Conservation (phyloP, 2,888 invertebrate genomes). For the Mantis religiosa region DNA sequence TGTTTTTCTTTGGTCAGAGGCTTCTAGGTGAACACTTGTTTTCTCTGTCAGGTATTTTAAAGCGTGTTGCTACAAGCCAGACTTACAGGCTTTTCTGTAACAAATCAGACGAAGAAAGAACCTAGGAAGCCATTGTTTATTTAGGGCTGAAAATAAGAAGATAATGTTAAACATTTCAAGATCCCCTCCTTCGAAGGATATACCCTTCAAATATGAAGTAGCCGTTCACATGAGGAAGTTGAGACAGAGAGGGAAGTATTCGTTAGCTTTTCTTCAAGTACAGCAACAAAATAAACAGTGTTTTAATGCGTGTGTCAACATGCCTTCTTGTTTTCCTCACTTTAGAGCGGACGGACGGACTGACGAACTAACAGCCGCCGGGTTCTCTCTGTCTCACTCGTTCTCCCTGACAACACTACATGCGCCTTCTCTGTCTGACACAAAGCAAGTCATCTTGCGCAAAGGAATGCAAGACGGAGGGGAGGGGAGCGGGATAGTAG, state of each 20-base stretch:
- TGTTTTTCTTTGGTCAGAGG: neutral
- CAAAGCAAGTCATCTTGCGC: constrained; percentile 6
- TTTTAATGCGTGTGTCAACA: constrained; percentile 14
- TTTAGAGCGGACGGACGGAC: neutral
- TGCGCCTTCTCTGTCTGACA: neutral
- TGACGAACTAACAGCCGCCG: neutral
- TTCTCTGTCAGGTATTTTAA: neutral
- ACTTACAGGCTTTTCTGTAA: neutral
- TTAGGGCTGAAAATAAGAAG: neutral
- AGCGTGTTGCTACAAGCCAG: neutral
- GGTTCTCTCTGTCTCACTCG: neutral
- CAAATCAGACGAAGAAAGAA: neutral
- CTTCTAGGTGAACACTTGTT: neutral
- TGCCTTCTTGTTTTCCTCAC: constrained; percentile 3
- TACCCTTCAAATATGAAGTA: neutral
- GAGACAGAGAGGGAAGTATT: neutral
- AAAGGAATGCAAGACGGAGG: neutral
- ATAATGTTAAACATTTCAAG: neutral
- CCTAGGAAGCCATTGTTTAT: neutral
- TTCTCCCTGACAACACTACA: neutral
- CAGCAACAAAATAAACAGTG: constrained; percentile 13
- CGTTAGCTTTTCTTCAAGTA: constrained; percentile 4
- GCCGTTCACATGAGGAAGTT: neutral
- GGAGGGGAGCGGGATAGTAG: neutral
- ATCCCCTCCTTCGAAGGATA: neutral